Evolutionary conservation across 2,888 invertebrate genomes (phyloP).

Genomic region (Lomographa bimaculata): DNA sequence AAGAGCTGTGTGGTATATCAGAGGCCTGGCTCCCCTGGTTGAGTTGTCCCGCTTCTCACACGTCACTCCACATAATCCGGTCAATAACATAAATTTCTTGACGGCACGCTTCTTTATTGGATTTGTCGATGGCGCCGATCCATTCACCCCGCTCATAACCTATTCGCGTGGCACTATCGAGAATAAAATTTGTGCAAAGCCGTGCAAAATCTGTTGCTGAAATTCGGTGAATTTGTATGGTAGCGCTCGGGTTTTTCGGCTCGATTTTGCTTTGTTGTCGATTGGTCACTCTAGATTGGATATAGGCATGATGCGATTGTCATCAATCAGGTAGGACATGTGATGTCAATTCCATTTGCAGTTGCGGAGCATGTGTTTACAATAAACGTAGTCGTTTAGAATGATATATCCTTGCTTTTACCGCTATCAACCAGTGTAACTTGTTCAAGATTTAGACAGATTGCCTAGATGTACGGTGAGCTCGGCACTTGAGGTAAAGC

Average conservation of each 20-base stretch:
- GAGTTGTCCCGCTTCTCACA: constrained; percentile 54
- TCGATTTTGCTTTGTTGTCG: constrained; percentile 3
- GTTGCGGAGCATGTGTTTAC: constrained; percentile 3
- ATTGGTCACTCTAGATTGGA: neutral
- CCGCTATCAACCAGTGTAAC: constrained; percentile 9
- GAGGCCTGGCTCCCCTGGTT: constrained; percentile 54
- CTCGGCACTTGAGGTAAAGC: constrained; percentile 11
- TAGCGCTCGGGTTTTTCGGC: constrained; percentile 1
- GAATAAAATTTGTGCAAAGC: constrained; percentile 56
- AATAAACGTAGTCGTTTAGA: neutral
- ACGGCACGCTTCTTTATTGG: constrained; percentile 74
- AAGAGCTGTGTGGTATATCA: constrained; percentile 41
- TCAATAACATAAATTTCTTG: constrained; percentile 79
- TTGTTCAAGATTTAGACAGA: constrained; percentile 20
- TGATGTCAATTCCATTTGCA: constrained; percentile 7
- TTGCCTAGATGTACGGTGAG: constrained; percentile 12
- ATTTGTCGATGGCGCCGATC: constrained; percentile 68
- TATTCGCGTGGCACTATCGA: constrained; percentile 57
- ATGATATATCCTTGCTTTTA: constrained; percentile 12
- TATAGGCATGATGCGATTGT: neutral
- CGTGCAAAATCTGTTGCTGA: constrained; percentile 49
- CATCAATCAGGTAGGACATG: constrained; percentile 3
- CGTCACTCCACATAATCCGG: constrained; percentile 76
- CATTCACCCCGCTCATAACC: constrained; percentile 62
- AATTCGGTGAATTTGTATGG: constrained; percentile 35